A percentile compares a stretch with the other conserved stretches of the same genome.
Evolutionary conservation across 1,140 invertebrate species (phyloP).

Genomic region (Dysdera silvatica): DNA sequence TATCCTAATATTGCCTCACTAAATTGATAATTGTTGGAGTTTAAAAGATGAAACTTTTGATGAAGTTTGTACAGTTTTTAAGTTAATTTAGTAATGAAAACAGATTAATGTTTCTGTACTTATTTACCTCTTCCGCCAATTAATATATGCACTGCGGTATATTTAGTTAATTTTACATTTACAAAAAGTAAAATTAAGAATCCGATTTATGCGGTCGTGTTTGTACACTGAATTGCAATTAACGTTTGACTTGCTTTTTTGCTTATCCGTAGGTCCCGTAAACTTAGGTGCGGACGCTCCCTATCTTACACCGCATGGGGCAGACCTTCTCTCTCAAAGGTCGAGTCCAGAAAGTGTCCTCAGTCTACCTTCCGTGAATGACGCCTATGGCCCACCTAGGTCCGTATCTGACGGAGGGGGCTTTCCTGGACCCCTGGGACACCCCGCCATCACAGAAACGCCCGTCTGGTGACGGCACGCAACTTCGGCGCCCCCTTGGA

Average conservation of each 20-base stretch:
- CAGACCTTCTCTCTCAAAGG: constrained; percentile 23
- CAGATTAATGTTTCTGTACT: too few species aligned
- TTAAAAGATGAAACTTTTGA: too few species aligned
- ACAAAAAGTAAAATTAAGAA: too few species aligned
- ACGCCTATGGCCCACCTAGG: constrained; percentile 24
- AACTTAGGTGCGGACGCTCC: constrained; percentile 26
- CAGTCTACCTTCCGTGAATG: constrained; percentile 17
- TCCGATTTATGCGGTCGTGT: too few species aligned
- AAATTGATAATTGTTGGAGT: too few species aligned
- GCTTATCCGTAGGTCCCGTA: constrained; percentile 21
- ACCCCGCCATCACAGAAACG: constrained; percentile 21
- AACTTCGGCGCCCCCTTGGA: constrained; percentile 7
- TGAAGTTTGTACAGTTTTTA: too few species aligned
- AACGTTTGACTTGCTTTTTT: background rate
- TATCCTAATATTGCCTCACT: too few species aligned
- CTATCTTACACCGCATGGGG: constrained; percentile 19
- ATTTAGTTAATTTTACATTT: too few species aligned
- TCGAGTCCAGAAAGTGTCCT: constrained; percentile 30
- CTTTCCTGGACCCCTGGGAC: constrained; percentile 9
- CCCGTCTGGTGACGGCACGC: constrained; percentile 28
- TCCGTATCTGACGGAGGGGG: constrained; percentile 11
- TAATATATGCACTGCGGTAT: too few species aligned
- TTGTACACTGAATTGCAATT: too few species aligned
- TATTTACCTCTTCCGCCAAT: too few species aligned
- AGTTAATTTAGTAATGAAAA: too few species aligned